Evolutionary conservation across 2,113 vertebrate species (phyloP).

Genomic region (Rhabdomys dilectus): DNA sequence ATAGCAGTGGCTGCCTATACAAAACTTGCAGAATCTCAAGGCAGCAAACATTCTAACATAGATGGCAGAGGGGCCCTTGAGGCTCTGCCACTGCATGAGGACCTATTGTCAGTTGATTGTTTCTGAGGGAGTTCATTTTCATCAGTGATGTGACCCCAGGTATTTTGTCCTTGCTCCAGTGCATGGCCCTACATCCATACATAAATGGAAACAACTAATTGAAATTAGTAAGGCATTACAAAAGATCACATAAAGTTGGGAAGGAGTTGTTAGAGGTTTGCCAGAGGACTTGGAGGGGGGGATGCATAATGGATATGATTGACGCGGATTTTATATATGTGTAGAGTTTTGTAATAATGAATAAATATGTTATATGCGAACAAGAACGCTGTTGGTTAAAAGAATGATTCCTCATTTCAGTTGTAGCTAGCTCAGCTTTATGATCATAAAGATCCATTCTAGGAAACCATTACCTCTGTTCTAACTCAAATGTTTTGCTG

Average conservation of each 20-base stretch:
- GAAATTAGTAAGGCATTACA: background rate
- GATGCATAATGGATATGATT: background rate
- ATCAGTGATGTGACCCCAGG: background rate
- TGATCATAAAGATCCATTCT: slow-evolving; percentile 1
- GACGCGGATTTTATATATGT: background rate
- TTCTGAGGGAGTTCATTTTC: background rate
- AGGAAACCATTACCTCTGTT: background rate
- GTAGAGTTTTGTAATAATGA: background rate
- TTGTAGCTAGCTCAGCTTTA: background rate
- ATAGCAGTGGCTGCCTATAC: background rate
- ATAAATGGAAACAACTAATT: background rate
- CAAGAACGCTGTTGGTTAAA: background rate
- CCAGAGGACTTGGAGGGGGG: background rate
- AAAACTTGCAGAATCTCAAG: background rate
- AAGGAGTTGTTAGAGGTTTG: background rate
- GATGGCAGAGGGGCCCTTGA: background rate
- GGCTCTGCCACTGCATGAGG: background rate
- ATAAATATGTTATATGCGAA: background rate
- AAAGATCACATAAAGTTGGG: background rate
- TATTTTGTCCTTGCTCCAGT: background rate
- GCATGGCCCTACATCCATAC: background rate
- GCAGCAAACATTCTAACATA: background rate
- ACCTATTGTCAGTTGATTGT: background rate
- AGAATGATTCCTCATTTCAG: background rate
- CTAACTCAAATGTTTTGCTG: slow-evolving; percentile 53